A percentile compares a stretch with the other conserved stretches of the same genome.
phyloP scores from a whole-genome alignment of 2,888 invertebrate species.

The Fragum whitleyi region DNA sequence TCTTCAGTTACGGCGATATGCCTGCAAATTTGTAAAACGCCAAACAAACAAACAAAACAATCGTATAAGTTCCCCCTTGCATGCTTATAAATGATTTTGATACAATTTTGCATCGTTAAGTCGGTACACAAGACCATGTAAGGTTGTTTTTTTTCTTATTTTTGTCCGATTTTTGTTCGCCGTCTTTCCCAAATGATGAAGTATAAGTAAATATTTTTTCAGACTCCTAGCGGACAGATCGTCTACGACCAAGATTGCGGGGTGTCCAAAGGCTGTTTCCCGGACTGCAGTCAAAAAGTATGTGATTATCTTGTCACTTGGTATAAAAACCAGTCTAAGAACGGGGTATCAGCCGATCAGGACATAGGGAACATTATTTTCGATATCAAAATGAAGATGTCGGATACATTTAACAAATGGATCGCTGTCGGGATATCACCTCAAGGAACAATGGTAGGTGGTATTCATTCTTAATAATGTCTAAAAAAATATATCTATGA shows the following conservation, averaged over 20 bases:
- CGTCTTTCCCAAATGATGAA: no score
- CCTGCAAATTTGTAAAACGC: no score
- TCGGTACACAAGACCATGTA: no score
- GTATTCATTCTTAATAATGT: not conserved
- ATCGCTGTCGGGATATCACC: conserved; percentile 63
- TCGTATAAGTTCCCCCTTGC: no score
- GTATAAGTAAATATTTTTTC: no score
- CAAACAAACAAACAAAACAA: no score
- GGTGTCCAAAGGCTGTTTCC: conserved; percentile 63
- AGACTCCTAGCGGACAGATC: conserved; percentile 33
- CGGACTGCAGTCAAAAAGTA: conserved; percentile 46
- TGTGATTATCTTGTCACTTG: conserved; percentile 65
- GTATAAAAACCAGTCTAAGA: conserved; percentile 28
- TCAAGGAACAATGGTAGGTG: conserved; percentile 62
- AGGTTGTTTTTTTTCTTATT: no score
- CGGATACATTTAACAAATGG: conserved; percentile 39
- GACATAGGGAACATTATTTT: conserved; percentile 34
- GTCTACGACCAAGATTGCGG: conserved; percentile 62
- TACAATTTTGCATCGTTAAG: no score
- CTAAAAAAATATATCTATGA: not conserved
- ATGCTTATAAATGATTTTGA: no score
- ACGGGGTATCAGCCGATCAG: conserved; percentile 29
- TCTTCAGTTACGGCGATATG: no score
- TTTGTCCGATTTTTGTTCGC: no score
- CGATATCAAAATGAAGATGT: conserved; percentile 47